Percentiles rank a stretch among this genome's conserved stretches.
These are phyloP conservation scores for Tolmerus cingulatus DNA, from an alignment of 2,888 invertebrate species.

Conservation along the genomic window DNA sequence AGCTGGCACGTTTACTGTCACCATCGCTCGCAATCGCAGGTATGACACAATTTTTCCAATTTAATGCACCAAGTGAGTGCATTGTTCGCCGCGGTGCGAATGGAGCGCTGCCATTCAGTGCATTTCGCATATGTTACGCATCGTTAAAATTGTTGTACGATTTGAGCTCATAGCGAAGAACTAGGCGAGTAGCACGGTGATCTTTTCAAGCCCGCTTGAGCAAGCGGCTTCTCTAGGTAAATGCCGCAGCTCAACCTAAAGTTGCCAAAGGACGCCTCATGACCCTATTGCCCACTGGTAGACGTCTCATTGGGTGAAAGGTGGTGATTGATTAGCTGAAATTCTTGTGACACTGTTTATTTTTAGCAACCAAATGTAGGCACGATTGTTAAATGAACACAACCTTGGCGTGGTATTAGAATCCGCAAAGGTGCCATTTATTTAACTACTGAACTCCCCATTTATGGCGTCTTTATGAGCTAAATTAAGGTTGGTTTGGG, in stretches of 20 bases:
- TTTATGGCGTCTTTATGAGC: not conserved
- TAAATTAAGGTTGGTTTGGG: not conserved
- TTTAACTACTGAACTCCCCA: not conserved
- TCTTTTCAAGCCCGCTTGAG: not conserved
- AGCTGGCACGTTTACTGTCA: conserved; percentile 29
- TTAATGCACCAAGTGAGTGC: conserved; percentile 20
- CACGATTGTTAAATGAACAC: not conserved
- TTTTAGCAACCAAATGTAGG: not conserved
- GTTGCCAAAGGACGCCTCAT: not conserved
- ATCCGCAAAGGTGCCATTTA: conserved; percentile 16
- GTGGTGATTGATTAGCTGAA: conserved; percentile 16
- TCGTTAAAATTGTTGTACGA: conserved; percentile 5
- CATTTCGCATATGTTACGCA: conserved; percentile 22
- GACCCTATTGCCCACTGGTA: conserved; percentile 13
- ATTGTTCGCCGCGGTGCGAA: conserved; percentile 3
- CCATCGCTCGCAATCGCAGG: conserved; percentile 15
- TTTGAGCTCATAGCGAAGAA: not conserved
- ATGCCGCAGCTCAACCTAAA: not conserved
- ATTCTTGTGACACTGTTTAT: conserved; percentile 4
- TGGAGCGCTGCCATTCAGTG: not conserved
- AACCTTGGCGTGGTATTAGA: conserved; percentile 14
- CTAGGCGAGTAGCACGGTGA: not conserved
- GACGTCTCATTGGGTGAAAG: conserved; percentile 3
- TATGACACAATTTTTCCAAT: conserved; percentile 32
- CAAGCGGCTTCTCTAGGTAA: not conserved